Evolutionary conservation across 2,797 vertebrate genomes (phyloP), one percentile per base, ranked within the genome.

Genomic region (Pelobates cultripes): DNA sequence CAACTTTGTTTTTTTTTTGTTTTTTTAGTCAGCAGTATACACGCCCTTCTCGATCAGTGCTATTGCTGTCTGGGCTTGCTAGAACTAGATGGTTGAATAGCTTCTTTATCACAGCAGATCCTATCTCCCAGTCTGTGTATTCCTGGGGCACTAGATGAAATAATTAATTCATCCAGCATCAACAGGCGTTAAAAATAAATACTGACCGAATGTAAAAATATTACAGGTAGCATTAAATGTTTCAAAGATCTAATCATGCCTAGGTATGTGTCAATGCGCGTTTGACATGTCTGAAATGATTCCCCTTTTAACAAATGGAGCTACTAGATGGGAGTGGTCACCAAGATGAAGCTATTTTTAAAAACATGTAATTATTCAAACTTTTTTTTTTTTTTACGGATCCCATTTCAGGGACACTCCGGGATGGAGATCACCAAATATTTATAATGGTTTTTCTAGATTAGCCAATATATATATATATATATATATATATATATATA

Each of bases 161-260:
- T 28, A 43, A 5, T 51, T 43, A 53, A 43, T 13, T 14, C 41
- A 14, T 68, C 74, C 5, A 44, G 3, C 14, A 40, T 61, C 41
- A 61, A 44, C 51, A n/a, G 55, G 7, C 47, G 73, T 63, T 67
- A 63, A 63, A 81, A 75, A 73, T 79, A 64, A 42, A 9, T n/a
- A 6, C 67, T 43, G n/a, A 8, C n/a, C 0, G n/a, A 76, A 76
- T 63, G 43, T 43, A 77, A 79, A 51, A 80, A 68, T 68, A 68
- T 43, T 51, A 51, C 5, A 51, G 10, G 47, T 2, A 51, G 10
- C 47, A 6, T 10, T 57, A 57, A 57, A 15, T 51, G 4, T 57
- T 57, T 68, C 8, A 68, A 42, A 57, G 13, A 57, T 7, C 55
- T 57, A 12, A 1, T 57, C 13, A 14, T 14, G 13, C 4, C 55